These are phyloP conservation scores for Falco berigora DNA, from an alignment of 2,797 vertebrate genomes.

Conservation along the genomic window DNA sequence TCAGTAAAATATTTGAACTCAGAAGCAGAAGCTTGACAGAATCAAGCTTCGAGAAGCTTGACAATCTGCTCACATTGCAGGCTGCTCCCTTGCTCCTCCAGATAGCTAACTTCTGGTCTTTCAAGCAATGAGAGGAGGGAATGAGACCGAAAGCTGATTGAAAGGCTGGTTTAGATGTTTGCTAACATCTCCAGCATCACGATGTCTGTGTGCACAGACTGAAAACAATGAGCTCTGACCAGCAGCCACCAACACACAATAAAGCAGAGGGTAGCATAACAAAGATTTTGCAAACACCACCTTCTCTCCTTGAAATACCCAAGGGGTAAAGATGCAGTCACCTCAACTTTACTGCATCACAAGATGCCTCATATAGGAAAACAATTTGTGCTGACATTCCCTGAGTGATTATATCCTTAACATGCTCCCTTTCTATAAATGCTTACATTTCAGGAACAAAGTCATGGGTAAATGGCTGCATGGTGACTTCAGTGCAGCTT, in stretches of 20 bases:
- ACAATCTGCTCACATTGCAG: not conserved
- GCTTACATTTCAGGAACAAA: not conserved
- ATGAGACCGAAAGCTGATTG: not conserved
- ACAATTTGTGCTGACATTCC: not conserved
- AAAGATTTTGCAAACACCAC: not conserved
- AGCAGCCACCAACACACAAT: not conserved
- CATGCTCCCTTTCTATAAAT: not conserved
- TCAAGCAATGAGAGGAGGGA: not conserved
- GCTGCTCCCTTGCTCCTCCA: not conserved
- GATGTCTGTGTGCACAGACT: not conserved
- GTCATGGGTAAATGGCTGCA: conserved; percentile 3
- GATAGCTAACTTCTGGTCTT: not conserved
- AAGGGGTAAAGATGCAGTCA: not conserved
- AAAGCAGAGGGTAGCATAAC: not conserved
- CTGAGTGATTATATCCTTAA: not conserved
- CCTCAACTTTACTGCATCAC: not conserved
- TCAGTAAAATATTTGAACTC: not conserved
- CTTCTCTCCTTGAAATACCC: not conserved
- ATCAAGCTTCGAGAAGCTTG: not conserved
- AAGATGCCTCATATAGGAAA: not conserved
- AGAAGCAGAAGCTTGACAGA: not conserved
- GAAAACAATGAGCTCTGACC: not conserved
- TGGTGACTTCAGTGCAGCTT: not conserved
- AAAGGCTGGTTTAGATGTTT: not conserved
- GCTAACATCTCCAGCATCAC: not conserved